Conservation (phyloP, 2,888 invertebrate species). For the Agrochola macilenta region DNA sequence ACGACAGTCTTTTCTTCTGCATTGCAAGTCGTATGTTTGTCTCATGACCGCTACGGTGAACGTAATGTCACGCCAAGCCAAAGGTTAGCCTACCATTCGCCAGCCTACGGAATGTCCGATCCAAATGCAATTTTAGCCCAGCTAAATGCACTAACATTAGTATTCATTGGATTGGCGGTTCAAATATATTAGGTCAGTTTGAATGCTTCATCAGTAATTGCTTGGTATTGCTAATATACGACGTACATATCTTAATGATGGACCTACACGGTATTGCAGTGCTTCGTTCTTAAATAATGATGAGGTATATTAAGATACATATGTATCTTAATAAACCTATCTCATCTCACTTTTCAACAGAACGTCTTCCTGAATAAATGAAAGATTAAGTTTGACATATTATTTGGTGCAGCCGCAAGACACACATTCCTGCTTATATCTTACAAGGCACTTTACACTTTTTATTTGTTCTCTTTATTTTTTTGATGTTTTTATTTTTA, state of each 20-base stretch:
- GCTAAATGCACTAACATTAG: conserved; percentile 42
- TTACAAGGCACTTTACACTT: no score
- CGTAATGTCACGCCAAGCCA: conserved; percentile 77
- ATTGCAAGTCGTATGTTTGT: conserved; percentile 39
- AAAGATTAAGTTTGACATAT: neutral
- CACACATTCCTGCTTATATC: no score
- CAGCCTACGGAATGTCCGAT: conserved; percentile 59
- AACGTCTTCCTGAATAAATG: neutral
- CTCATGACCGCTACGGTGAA: conserved; percentile 73
- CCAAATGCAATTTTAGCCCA: conserved; percentile 46
- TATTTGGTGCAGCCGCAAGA: no score
- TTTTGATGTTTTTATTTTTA: no score
- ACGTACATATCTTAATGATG: neutral
- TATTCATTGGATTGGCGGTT: conserved; percentile 42
- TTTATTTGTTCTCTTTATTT: no score
- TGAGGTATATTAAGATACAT: no score
- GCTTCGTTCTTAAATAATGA: neutral
- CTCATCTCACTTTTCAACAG: neutral
- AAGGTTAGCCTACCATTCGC: conserved; percentile 78
- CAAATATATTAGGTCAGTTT: conserved; percentile 14
- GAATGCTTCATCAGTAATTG: conserved; percentile 22
- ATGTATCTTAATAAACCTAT: neutral
- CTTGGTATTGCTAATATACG: neutral
- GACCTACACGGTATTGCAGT: neutral
- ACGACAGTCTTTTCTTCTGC: conserved; percentile 21